Conservation (phyloP, 92 coral and sea anemone species). For the Heliopora coerulea region DNA sequence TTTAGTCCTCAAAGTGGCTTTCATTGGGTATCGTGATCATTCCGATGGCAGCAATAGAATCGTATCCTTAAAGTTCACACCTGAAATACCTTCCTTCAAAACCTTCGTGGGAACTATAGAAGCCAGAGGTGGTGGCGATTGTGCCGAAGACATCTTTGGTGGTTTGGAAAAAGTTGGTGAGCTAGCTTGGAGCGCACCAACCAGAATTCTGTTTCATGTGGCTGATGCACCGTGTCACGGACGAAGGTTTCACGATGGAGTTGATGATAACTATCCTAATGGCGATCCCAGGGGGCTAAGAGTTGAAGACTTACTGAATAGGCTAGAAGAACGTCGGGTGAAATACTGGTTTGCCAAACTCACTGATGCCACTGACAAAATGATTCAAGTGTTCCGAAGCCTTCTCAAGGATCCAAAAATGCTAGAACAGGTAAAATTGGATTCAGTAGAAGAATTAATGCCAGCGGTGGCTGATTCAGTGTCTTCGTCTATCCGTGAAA, state of each 20-base stretch:
- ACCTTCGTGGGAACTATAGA: slow-evolving; percentile 23
- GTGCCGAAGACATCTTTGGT: slow-evolving; percentile 39
- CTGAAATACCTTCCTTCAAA: slow-evolving; percentile 1
- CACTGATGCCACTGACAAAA: slow-evolving; percentile 36
- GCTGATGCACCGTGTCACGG: slow-evolving; percentile 44
- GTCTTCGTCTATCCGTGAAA: slow-evolving; percentile 22
- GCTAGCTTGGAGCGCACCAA: slow-evolving; percentile 28
- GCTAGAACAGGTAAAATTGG: slow-evolving; percentile 26
- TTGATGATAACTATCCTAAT: slow-evolving; percentile 18
- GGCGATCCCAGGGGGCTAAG: slow-evolving; percentile 35
- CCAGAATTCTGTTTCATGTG: slow-evolving; percentile 31
- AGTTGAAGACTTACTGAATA: slow-evolving; percentile 19
- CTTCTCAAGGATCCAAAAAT: slow-evolving; percentile 9
- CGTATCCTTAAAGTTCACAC: background rate
- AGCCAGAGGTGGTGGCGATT: slow-evolving; percentile 36
- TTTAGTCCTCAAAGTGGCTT: slow-evolving; percentile 34
- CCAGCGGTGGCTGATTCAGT: slow-evolving; percentile 38
- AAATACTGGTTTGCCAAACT: slow-evolving; percentile 39
- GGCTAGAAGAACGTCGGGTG: background rate
- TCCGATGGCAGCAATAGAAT: slow-evolving; percentile 5
- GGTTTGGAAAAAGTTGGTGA: slow-evolving; percentile 28
- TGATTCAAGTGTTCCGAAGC: slow-evolving; percentile 20
- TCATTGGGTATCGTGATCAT: slow-evolving; percentile 41
- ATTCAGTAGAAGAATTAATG: slow-evolving; percentile 34
- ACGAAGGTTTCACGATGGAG: slow-evolving; percentile 12